Evolutionary conservation across 1,140 invertebrate genomes (phyloP), one percentile per base, ranked within the genome.

Genomic region (Drosophila sucinea): DNA sequence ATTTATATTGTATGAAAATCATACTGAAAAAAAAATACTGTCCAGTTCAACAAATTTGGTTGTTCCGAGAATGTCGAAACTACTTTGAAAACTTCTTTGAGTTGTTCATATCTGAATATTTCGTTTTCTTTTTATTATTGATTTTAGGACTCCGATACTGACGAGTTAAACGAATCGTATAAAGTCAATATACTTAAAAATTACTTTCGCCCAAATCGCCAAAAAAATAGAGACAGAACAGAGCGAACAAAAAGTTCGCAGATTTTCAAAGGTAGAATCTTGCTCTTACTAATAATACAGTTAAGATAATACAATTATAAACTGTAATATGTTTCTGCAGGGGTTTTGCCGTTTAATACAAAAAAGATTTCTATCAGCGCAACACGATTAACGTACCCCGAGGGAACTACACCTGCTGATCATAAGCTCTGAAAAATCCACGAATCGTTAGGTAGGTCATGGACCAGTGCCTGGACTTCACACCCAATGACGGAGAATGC

Each of bases 141-240:
- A 29, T 33, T 51, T 33, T 29, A 67, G 77, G 2, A 54, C 2
- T 44, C 29, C 29, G 44, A 29, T 25, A 7, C 4, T 6, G 60
- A 32, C 6, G 27, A 54, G 27, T 58, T 66, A 2, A 60, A 70
- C 6, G 80, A 83, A 65, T 57, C 44, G 7, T 76, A 62, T 56
- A 83, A 83, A 29, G 33, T 69, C 2, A 61, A 79, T 54, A 69
- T 83, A 51, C 47, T 84, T 1, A 72, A 84, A 27, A 83, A 83
- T 30, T 83, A 83, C 11, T 84, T 83, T 54, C 76, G 81, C 1
- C 56, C 77, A 47, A 77, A 60, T 67, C 81, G 81, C 11, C 70
- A 35, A 10, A 67, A 67, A 60, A 61, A 55, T 8, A 79, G 65
- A 8, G 60, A 41, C n/a, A 4, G 35, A 17, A 2, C 54, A 7